Evolutionary conservation across 37 sponge, comb jelly and placozoan genomes (phyloP).

Genomic region (Theonella swinhoei): DNA sequence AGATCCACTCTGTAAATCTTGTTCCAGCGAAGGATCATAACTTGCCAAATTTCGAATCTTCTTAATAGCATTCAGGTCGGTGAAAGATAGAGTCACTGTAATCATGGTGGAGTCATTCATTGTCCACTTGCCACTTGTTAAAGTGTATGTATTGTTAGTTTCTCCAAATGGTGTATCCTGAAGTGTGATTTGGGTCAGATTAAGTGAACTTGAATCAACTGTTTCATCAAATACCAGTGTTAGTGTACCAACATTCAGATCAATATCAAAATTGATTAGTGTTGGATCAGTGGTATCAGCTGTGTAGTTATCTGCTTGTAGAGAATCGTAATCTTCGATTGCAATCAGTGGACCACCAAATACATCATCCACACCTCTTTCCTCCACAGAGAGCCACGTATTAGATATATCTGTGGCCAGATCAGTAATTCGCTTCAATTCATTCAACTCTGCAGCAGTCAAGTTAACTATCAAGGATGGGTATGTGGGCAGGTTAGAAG

Average conservation of each 20-base stretch:
- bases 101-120: constrained; percentile 70
- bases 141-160: constrained; percentile 39
- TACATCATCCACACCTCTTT: constrained; percentile 57
- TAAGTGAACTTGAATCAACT: constrained; percentile 59
- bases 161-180: constrained; percentile 35
- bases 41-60: constrained; percentile 68
- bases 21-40: background rate
- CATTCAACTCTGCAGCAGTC: constrained; percentile 64
- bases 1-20: background rate
- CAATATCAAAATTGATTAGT: constrained; percentile 62
- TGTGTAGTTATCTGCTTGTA: constrained; percentile 24
- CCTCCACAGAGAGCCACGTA: constrained; percentile 71
- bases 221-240: constrained; percentile 83
- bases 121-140: constrained; percentile 54
- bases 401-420: constrained; percentile 60
- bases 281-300: constrained; percentile 72
- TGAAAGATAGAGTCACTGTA: constrained; percentile 53
- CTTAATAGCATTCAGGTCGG: constrained; percentile 88
- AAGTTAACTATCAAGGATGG: constrained; percentile 43
- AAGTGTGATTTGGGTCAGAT: constrained; percentile 63
- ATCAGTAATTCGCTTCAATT: constrained; percentile 71
- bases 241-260: constrained; percentile 62
- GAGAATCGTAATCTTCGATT: constrained; percentile 29
- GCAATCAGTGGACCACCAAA: constrained; percentile 42
- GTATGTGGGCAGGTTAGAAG: constrained; percentile 1